Conservation (phyloP, 1,140 invertebrate species). For the Saccostrea glomerata region DNA sequence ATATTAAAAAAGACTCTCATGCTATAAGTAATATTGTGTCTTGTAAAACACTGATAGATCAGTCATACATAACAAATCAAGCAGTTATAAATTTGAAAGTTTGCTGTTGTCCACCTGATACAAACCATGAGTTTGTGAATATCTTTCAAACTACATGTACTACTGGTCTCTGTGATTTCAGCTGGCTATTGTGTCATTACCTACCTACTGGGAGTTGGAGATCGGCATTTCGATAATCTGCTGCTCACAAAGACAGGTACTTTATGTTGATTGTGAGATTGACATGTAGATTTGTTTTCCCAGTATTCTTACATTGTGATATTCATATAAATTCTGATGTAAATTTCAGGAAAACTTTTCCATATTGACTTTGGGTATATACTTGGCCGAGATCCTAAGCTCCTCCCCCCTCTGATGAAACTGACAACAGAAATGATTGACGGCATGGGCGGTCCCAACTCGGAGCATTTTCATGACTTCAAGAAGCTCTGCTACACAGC, state of each 20-base stretch:
- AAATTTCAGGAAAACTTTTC: conserved; percentile 88
- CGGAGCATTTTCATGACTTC: conserved; percentile 96
- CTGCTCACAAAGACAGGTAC: conserved; percentile 89
- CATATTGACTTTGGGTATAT: conserved; percentile 99
- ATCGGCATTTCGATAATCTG: conserved; percentile 98
- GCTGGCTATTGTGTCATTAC: conserved; percentile 99
- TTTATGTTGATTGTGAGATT: not conserved
- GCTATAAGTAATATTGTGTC: too few species aligned
- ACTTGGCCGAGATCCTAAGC: conserved; percentile 98
- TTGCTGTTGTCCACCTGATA: too few species aligned
- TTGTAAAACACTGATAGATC: too few species aligned
- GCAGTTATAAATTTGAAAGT: too few species aligned
- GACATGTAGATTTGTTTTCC: too few species aligned
- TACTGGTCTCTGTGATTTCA: conserved; percentile 71
- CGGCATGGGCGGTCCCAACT: conserved; percentile 95
- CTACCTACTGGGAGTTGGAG: conserved; percentile 97
- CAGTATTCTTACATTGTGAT: not conserved
- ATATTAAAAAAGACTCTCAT: too few species aligned
- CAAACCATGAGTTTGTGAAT: too few species aligned
- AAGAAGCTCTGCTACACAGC: conserved; percentile 97
- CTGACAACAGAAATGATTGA: conserved; percentile 99
- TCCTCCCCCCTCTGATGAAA: conserved; percentile 97
- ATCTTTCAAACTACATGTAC: too few species aligned
- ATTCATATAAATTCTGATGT: not conserved
- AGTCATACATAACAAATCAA: too few species aligned